phyloP scores from a whole-genome alignment of 2,797 vertebrate genomes.

The Synaphobranchus kaupii region DNA sequence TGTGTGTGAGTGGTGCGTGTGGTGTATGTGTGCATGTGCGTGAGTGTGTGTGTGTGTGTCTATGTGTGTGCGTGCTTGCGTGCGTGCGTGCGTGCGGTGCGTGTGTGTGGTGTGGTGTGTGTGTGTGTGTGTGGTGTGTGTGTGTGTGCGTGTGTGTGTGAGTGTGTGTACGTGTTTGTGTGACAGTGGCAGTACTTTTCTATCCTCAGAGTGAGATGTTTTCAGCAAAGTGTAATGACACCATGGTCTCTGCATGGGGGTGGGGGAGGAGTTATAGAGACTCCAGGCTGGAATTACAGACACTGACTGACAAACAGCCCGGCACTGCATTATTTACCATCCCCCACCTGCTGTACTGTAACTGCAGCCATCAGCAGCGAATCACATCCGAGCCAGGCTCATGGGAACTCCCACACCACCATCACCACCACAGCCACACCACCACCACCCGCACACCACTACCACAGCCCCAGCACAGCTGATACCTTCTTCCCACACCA shows the following conservation, averaged over 20 bases:
- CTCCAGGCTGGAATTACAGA: conserved; percentile 34
- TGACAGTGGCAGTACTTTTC: background rate
- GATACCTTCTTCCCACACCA: background rate
- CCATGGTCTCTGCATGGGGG: background rate
- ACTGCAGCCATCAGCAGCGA: background rate
- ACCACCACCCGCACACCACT: background rate
- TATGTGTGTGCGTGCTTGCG: background rate
- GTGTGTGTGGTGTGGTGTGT: background rate
- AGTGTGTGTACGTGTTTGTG: background rate
- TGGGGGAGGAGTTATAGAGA: background rate
- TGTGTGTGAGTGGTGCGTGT: background rate
- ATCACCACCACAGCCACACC: background rate
- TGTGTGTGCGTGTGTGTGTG: background rate
- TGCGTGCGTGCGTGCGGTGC: background rate
- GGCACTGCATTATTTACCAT: background rate
- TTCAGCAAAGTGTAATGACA: conserved; percentile 20
- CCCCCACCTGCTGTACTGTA: background rate
- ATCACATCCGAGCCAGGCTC: background rate
- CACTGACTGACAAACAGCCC: background rate
- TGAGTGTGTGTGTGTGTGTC: background rate
- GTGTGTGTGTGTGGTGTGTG: no score
- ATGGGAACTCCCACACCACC: background rate
- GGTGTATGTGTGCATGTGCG: background rate
- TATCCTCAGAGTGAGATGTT: background rate
- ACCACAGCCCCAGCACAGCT: background rate